Percentiles rank a stretch among this genome's conserved stretches.
Conservation (phyloP, 1,140 invertebrate species). For the Caenorhabditis latens region DNA sequence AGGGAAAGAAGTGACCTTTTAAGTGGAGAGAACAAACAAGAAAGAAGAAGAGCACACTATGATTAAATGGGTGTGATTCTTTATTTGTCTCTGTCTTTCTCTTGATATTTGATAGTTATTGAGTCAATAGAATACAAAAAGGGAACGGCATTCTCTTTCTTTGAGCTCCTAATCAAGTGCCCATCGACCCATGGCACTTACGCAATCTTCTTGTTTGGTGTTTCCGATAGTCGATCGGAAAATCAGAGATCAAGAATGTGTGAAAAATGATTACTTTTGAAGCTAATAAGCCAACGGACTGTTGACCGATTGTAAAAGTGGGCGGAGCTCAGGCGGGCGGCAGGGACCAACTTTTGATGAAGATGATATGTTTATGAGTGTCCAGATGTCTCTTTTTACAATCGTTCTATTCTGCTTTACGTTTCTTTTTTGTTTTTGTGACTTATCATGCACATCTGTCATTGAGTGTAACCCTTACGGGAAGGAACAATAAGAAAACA, state of each 20-base stretch:
- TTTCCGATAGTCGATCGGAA: not conserved
- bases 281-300: not conserved
- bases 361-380: slow-evolving; percentile 16
- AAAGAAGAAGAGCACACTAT: slow-evolving; percentile 19
- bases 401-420: not conserved
- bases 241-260: not conserved
- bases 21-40: not conserved
- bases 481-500: not conserved
- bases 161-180: not conserved
- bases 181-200: slow-evolving; percentile 17
- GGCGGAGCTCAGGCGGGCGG: not conserved
- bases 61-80: not conserved
- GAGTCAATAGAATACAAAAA: not conserved
- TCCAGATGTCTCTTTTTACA: not conserved
- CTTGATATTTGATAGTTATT: slow-evolving; percentile 48
- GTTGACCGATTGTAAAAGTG: not conserved
- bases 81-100: not conserved
- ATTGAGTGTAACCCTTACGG: no score
- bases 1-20: not conserved
- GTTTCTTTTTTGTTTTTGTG: not conserved
- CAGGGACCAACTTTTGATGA: not conserved
- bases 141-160: not conserved
- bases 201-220: not conserved
- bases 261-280: not conserved
- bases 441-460: slow-evolving; percentile 4